Base-by-base conservation (phyloP, 2,113 vertebrate genomes). In the Turdus rufiventris region DNA sequence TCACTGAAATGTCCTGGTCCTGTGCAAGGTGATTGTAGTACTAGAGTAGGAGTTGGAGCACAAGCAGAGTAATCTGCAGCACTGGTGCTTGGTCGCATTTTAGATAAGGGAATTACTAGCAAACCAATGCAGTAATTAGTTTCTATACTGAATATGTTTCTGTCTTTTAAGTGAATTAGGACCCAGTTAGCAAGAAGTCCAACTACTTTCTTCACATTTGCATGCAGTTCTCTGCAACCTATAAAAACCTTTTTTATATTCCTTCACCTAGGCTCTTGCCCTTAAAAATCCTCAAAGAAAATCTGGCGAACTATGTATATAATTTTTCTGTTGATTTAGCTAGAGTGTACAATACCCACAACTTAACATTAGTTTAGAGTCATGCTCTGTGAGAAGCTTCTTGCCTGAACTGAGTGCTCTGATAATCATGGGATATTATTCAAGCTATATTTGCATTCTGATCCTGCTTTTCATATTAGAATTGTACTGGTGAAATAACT, bases 1-100 rank as follows among this genome's bases (percentile, higher is more conserved):
- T 19, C 0, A 0, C 9, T 48, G 36, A 38, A 51, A 48, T 26
- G 8, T 45, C 2, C 34, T 48, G 34, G 21, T 18, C 17, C 21
- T 33, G 0, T 29, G 17, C 36, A 61, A 51, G 34, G 6, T 28
- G 28, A 6, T 12, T 57, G 0, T 45, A 38, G 21, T 43, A 9
- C 65, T 57, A 7, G 34, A 42, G 26, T 14, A 68, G 50, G 20
- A 76, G 13, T 10, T 61, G 45, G 31, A 89, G 75, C 50, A 45
- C 24, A 61, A 47, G 40, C 26, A 53, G 63, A 51, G n/a, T 51
- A 20, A 53, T 57, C 36, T 73, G 24, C 24, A 70, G 47, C 24
- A 16, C 24, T 57, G 47, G 8, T 67, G 9, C 8, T 33, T 83
- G 51, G 21, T 86, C 47, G 17, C 24, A 42, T 38, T 71, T 78